phyloP scores from a whole-genome alignment of 2,888 invertebrate species.

The Epinotia ramella region DNA sequence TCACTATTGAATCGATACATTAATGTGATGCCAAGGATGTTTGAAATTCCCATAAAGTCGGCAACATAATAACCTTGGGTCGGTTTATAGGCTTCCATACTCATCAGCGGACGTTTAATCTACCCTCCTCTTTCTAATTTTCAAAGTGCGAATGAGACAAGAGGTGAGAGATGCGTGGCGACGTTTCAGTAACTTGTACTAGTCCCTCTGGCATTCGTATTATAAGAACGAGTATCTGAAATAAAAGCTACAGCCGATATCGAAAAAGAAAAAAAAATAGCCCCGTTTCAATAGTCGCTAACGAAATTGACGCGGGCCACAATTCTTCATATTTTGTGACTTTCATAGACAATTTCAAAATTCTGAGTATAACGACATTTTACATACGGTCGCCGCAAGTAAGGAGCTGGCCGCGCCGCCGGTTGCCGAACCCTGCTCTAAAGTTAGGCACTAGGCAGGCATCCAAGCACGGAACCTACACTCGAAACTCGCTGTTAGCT shows the following conservation, averaged over 20 bases:
- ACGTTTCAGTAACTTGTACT: background rate
- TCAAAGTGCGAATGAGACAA: background rate
- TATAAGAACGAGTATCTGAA: no score
- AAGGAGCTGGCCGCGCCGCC: no score
- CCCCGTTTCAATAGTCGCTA: no score
- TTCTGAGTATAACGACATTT: no score
- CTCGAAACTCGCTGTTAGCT: constrained; percentile 7
- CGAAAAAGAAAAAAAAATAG: no score
- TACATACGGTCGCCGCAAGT: no score
- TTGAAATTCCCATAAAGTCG: background rate
- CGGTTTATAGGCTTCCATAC: background rate
- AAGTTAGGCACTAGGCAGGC: background rate
- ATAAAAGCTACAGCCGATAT: no score
- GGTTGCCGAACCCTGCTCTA: background rate
- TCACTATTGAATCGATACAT: constrained; percentile 45
- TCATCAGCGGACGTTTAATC: background rate
- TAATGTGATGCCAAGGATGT: constrained; percentile 12
- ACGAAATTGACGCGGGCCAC: no score
- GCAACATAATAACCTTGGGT: background rate
- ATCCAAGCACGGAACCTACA: constrained; percentile 4
- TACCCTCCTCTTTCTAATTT: background rate
- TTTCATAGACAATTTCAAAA: no score
- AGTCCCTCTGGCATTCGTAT: background rate
- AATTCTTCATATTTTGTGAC: no score
- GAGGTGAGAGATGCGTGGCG: background rate